These are phyloP conservation scores for Natator depressus DNA, from an alignment of 2,113 vertebrate genomes.

Conservation along the genomic window DNA sequence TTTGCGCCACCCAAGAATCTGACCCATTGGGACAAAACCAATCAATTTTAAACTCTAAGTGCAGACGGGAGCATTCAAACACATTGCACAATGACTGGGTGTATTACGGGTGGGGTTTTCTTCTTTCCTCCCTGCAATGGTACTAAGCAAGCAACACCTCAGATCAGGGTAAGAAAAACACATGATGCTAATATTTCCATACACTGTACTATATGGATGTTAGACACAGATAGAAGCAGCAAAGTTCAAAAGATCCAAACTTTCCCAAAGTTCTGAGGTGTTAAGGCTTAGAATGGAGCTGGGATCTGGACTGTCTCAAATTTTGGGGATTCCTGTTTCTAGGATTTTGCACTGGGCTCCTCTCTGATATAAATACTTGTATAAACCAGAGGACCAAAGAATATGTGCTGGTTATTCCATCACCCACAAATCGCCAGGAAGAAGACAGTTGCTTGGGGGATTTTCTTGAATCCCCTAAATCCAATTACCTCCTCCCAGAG, in stretches of 20 bases:
- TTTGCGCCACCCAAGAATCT: background rate
- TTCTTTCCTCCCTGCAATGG: background rate
- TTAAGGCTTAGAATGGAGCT: background rate
- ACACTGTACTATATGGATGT: fast-evolving
- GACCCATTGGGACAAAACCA: background rate
- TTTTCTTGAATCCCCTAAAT: background rate
- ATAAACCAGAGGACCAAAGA: background rate
- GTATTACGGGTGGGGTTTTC: background rate
- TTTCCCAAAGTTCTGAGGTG: background rate
- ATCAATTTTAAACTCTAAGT: fast-evolving
- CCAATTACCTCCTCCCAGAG: background rate
- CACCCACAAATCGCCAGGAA: background rate
- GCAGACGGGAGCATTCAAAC: background rate
- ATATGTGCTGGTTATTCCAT: background rate
- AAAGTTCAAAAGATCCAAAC: background rate
- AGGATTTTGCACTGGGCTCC: background rate
- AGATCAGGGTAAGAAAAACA: background rate
- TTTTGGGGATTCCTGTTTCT: background rate
- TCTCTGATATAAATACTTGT: fast-evolving
- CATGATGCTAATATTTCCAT: background rate
- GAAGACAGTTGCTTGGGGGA: fast-evolving
- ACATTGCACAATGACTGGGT: background rate
- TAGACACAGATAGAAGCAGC: background rate
- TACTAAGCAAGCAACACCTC: background rate
- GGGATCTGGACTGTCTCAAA: background rate